Conservation (phyloP, 1,140 invertebrate genomes). For the Lutraria rhynchaena region DNA sequence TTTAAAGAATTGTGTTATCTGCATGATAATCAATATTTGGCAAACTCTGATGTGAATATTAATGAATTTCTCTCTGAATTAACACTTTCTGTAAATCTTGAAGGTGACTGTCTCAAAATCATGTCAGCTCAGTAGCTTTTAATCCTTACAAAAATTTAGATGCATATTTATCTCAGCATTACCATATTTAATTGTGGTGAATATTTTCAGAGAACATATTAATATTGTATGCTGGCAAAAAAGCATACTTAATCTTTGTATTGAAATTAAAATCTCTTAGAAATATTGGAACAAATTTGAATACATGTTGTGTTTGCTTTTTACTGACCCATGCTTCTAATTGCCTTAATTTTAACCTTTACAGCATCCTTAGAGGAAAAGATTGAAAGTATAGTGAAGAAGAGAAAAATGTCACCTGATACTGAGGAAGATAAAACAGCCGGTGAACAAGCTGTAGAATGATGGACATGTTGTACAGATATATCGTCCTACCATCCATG, state of each 20-base stretch:
- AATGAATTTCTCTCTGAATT: no score
- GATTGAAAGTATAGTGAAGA: slow-evolving; percentile 11
- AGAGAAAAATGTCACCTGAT: background rate
- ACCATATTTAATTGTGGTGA: no score
- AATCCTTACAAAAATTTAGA: no score
- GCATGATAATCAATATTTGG: no score
- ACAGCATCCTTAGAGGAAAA: slow-evolving; percentile 7
- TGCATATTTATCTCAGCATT: no score
- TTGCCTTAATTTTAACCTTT: background rate
- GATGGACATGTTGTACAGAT: no score
- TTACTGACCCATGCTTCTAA: background rate
- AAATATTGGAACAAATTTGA: background rate
- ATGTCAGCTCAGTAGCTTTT: no score
- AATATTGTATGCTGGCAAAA: background rate
- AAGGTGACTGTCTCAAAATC: no score
- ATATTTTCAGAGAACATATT: background rate
- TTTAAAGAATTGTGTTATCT: no score
- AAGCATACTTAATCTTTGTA: background rate
- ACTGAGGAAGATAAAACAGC: background rate
- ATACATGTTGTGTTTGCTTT: background rate
- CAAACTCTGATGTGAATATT: no score
- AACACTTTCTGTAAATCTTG: no score
- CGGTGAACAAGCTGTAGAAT: background rate
- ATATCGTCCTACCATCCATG: no score
- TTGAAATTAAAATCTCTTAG: background rate